Conservation (phyloP, 2,888 invertebrate genomes). For the Dolichopus griseipennis region DNA sequence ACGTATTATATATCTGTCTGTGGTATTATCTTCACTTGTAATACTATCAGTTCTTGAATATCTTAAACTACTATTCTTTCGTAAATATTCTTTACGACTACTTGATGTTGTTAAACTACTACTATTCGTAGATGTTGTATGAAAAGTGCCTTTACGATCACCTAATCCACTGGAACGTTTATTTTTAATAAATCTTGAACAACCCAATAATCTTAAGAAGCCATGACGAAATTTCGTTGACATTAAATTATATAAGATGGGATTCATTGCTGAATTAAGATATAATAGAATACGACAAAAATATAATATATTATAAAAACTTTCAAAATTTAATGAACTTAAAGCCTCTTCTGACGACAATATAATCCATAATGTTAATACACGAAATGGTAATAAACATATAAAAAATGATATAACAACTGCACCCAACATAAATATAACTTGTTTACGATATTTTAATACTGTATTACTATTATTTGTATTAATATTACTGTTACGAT, state of each 20-base stretch:
- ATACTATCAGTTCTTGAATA: constrained; percentile 13
- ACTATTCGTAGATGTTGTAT: constrained; percentile 30
- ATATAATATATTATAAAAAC: constrained; percentile 73
- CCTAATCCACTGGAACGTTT: constrained; percentile 21
- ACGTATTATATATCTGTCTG: neutral
- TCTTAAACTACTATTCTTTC: constrained; percentile 21
- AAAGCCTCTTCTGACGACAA: constrained; percentile 62
- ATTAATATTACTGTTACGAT: constrained; percentile 28
- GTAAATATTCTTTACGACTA: constrained; percentile 21
- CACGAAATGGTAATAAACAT: constrained; percentile 80
- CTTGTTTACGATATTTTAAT: constrained; percentile 66
- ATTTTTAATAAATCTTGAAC: constrained; percentile 21
- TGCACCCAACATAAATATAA: constrained; percentile 80
- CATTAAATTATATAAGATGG: constrained; percentile 84
- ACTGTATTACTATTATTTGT: constrained; percentile 42
- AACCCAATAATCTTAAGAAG: constrained; percentile 58
- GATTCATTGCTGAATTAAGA: constrained; percentile 85
- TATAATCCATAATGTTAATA: constrained; percentile 80
- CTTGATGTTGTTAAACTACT: constrained; percentile 25
- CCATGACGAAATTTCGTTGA: constrained; percentile 83
- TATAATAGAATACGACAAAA: constrained; percentile 82
- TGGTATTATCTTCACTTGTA: neutral
- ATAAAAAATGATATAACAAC: constrained; percentile 86
- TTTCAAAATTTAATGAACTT: constrained; percentile 63
- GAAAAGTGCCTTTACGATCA: constrained; percentile 28